Evolutionary conservation across 2,113 vertebrate species (phyloP).

Genomic region (Sorex fumeus): DNA sequence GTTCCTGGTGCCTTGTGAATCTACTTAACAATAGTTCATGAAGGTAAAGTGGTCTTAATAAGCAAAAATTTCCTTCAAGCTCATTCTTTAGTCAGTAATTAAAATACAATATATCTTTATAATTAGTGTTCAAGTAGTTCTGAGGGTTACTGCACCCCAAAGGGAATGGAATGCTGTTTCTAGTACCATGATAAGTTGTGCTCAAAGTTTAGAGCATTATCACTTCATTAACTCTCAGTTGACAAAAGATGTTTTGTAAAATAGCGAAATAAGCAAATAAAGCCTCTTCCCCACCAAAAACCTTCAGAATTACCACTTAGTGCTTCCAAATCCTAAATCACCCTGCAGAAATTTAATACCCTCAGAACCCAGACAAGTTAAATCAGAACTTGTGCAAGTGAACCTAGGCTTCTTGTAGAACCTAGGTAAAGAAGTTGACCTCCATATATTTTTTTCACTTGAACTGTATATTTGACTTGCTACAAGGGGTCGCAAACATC

Average conservation of each 20-base stretch:
- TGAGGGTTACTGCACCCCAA: background rate
- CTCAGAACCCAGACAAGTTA: background rate
- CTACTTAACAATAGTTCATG: background rate
- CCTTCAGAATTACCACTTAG: background rate
- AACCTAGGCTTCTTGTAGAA: rapidly evolving
- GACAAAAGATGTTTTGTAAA: background rate
- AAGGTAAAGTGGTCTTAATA: constrained; percentile 30
- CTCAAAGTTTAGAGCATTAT: background rate
- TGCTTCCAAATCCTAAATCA: background rate
- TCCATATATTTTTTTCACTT: no score
- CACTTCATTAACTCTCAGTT: background rate
- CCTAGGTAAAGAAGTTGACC: background rate
- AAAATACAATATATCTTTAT: constrained; percentile 28
- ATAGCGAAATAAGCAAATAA: background rate
- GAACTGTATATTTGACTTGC: background rate
- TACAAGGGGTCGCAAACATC: no score
- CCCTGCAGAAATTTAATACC: background rate
- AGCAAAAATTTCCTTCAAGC: constrained; percentile 26
- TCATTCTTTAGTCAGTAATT: constrained; percentile 42
- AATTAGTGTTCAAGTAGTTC: background rate
- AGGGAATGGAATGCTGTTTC: background rate
- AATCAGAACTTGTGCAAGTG: background rate
- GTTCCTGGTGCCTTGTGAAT: background rate
- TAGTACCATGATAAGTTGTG: background rate
- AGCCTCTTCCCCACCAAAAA: rapidly evolving